Evolutionary conservation across 2,888 invertebrate species (phyloP), one percentile per base, ranked within the genome.

Genomic region (Anticlea derivata): DNA sequence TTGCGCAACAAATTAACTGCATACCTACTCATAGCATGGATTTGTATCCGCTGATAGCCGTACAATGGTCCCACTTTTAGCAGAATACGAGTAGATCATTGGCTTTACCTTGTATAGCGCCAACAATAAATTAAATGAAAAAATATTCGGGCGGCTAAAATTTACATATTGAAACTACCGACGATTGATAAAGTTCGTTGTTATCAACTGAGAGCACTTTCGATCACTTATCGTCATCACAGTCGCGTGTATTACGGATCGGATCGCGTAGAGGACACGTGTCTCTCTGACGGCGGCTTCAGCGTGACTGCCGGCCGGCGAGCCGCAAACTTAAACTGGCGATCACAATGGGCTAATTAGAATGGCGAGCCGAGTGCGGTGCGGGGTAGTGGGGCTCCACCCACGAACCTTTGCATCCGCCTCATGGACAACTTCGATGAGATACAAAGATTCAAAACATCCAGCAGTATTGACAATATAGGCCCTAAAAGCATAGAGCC

Each of bases 301-400:
- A 79, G 83, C 83, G 78, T 83, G 80, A 90, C 80, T 81, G 84
- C 80, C 83, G 80, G 83, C 81, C 81, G 78, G 82, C 78, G 75
- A 75, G 74, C 75, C 79, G 82, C 86, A 82, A 86, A 85, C 77
- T 83, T 82, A 74, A 76, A 80, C 82, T 76, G 38, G 73, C 83
- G 75, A 81, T 85, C 86, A 88, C 89, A 87, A 89, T 88, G 82
- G 77, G 83, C 85, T 89, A 87, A 88, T 90, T 90, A 88, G 89
- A 88, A 90, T 88, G 87, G 86, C 86, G 79, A 86, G 79, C 70
- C 70, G 74, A 69, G 70, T 66, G 80, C 70, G 75, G 78, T 51
- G 80, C 71, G 84, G 77, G 74, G 75, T 57, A 72, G 74, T 68
- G 75, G 73, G 69, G 75, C 75, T 81, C 80, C 86, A 83, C 89